Percentiles rank a stretch among this genome's conserved stretches.
Conservation (phyloP, 2,888 invertebrate genomes). For the Sycophila texana region DNA sequence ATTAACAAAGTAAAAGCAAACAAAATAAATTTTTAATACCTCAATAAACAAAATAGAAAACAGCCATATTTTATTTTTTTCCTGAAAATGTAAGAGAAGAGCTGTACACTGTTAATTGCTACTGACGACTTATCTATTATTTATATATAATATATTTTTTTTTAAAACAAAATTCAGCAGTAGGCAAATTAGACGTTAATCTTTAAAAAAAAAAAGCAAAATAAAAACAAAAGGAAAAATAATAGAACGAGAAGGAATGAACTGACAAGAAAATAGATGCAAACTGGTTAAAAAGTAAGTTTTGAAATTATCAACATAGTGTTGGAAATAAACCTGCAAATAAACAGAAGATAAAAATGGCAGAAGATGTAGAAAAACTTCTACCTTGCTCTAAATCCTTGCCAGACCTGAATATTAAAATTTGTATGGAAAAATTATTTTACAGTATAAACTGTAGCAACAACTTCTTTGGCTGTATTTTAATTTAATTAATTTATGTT, state of each 20-base stretch:
- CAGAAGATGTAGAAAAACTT: conserved; percentile 59
- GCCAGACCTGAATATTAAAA: conserved; percentile 70
- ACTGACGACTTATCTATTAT: conserved; percentile 17
- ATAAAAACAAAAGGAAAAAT: conserved; percentile 29
- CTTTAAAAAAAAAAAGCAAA: conserved; percentile 28
- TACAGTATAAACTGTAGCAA: conserved; percentile 19
- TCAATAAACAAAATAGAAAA: conserved; percentile 66
- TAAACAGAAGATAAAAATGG: conserved; percentile 54
- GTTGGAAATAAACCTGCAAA: conserved; percentile 25
- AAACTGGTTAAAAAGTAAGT: conserved; percentile 23
- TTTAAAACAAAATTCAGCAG: conserved; percentile 34
- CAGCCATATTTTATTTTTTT: conserved; percentile 68
- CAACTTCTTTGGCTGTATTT: conserved; percentile 16
- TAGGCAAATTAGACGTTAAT: conserved; percentile 22
- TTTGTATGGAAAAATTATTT: conserved; percentile 32
- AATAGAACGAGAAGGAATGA: conserved; percentile 32
- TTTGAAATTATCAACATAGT: background rate
- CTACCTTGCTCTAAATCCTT: conserved; percentile 73
- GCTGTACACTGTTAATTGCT: conserved; percentile 43
- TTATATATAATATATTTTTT: background rate
- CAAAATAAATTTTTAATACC: conserved; percentile 66
- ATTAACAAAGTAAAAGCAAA: conserved; percentile 47
- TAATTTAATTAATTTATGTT: conserved; percentile 7
- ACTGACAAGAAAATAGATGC: conserved; percentile 52
- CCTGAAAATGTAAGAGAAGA: conserved; percentile 65